phyloP scores from a whole-genome alignment of 2,113 vertebrate species.

The Pitta sordida region DNA sequence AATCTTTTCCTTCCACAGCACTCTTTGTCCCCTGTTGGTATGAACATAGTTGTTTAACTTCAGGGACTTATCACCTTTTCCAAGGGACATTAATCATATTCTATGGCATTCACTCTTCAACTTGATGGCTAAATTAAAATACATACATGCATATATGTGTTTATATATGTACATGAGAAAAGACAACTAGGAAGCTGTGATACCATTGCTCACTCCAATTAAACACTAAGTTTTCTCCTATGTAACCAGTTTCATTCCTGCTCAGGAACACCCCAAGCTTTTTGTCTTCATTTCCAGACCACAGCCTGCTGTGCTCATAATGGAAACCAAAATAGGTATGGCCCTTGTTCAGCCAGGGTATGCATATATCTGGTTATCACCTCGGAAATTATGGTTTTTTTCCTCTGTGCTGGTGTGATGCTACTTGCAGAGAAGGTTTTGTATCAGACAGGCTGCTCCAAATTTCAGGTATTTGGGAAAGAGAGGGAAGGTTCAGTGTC shows the following conservation, averaged over 20 bases:
- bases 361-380: neutral
- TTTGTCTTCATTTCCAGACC: neutral
- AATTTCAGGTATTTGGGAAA: neutral
- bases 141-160: neutral
- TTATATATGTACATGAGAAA: neutral
- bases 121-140: neutral
- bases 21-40: neutral
- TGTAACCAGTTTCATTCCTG: neutral
- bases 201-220: neutral
- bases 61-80: neutral
- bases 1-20: neutral
- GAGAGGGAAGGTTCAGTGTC: neutral
- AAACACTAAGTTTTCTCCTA: neutral
- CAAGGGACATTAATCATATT: neutral
- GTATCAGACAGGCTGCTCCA: neutral
- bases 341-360: neutral
- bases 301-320: neutral
- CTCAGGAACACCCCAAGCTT: neutral
- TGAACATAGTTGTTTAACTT: neutral
- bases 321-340: neutral
- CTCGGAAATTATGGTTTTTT: neutral
- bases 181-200: neutral
- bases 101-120: neutral
- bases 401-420: neutral
- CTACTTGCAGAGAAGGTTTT: neutral